A percentile compares a stretch with the other conserved stretches of the same genome.
These are phyloP conservation scores for Leuctra nigra DNA, from an alignment of 2,888 invertebrate genomes.

Conservation along the genomic window DNA sequence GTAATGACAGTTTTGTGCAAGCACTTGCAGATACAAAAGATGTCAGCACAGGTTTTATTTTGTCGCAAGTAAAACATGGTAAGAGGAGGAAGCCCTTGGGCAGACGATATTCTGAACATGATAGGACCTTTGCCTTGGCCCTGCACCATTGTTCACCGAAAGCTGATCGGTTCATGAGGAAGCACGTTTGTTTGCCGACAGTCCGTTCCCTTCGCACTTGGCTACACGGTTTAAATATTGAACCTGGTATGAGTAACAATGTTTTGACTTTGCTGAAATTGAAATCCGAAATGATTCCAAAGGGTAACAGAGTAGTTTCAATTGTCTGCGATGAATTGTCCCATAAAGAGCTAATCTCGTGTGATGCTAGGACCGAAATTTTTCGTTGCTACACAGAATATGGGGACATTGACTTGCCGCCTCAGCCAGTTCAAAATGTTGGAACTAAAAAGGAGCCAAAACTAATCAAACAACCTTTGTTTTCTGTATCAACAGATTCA, in stretches of 20 bases:
- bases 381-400: background rate
- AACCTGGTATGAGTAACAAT: background rate
- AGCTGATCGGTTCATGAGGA: slow-evolving; percentile 1
- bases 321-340: background rate
- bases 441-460: too few species aligned
- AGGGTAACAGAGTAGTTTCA: background rate
- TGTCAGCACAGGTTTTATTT: background rate
- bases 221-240: background rate
- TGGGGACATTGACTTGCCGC: too few species aligned
- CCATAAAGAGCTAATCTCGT: background rate
- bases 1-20: background rate
- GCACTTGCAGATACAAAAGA: background rate
- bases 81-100: background rate
- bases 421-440: too few species aligned
- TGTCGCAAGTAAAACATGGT: background rate
- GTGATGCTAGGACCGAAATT: background rate
- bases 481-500: too few species aligned
- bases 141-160: slow-evolving; percentile 3
- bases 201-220: background rate
- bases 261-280: background rate
- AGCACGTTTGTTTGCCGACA: slow-evolving; percentile 1
- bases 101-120: background rate
- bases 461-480: too few species aligned
- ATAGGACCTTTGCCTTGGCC: background rate
- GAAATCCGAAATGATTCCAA: background rate